Evolutionary conservation across 1,140 invertebrate species (phyloP), one percentile per base, ranked within the genome.

Genomic region (Phocides pigmalion): DNA sequence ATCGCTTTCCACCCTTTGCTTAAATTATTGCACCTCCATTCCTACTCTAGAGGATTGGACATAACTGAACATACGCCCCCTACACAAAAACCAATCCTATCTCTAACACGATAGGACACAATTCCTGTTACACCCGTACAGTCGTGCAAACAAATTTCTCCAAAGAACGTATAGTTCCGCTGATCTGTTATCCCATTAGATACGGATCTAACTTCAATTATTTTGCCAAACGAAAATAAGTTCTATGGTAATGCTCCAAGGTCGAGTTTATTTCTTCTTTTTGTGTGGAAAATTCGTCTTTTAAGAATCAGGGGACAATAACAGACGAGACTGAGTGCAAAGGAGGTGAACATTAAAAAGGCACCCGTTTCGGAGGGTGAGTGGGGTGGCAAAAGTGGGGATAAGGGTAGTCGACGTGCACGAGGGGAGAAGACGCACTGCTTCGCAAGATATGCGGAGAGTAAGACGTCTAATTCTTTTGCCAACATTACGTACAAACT

Each of bases 21-120:
- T 89, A 91, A 89, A 91, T 91, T 88, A 91, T 91, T 91, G 84
- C 83, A 86, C 85, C 85, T 84, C 78, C 81, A 76, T 73, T 78
- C 71, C 70, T 58, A 70, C 77, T 56, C 72, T 76, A 68, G 66
- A 79, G 74, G 64, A 78, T 78, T 75, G 65, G 75, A 61, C 78
- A 70, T 79, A 84, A 78, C 78, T 78, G 39, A 64, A 71, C 64
- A 42, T 51, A 66, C 64, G 47, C 15, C 39, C 15, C 20, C 16
- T 62, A 61, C 54, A 65, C 69, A 50, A 87, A 81, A 77, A 62
- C 68, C 63, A 22, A 79, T 78, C 65, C 56, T 88, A 76, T 68
- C 17, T 1, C 28, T n/a, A 59, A 50, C 2, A 54, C 0, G 64
- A 74, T 82, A 85, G 39, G 72, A 68, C 66, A 67, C 68, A 66